Conservation (phyloP, 2,113 vertebrate species). For the Chloebia gouldiae region DNA sequence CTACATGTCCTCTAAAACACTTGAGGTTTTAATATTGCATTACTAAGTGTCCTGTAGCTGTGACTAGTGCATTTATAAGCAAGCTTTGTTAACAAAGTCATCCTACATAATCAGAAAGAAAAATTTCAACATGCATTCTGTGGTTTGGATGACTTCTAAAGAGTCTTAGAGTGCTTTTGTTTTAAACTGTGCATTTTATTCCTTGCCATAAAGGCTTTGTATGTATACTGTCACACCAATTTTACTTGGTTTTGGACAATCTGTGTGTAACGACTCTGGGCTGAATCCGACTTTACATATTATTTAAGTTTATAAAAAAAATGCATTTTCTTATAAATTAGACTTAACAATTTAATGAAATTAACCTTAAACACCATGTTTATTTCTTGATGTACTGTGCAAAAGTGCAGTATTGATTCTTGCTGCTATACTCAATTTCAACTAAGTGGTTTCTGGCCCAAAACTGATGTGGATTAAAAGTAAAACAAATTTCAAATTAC, state of each 20-base stretch:
- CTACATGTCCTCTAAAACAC: constrained; percentile 30
- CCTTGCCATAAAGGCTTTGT: constrained; percentile 20
- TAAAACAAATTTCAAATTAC: not conserved
- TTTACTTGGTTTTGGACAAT: not conserved
- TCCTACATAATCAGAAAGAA: not conserved
- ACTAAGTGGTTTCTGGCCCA: not conserved
- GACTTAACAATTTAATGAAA: not conserved
- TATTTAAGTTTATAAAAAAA: not conserved
- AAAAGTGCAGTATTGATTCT: not conserved
- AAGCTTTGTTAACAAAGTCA: not conserved
- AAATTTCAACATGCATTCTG: not conserved
- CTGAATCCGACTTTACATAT: not conserved
- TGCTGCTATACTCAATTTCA: not conserved
- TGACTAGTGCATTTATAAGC: constrained; percentile 35
- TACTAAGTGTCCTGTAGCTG: constrained; percentile 30
- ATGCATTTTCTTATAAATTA: not conserved
- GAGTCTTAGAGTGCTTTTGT: constrained; percentile 45
- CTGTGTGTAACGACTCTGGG: not conserved
- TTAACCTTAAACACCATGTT: not conserved
- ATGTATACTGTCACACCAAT: constrained; percentile 1
- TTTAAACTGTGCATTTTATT: not conserved
- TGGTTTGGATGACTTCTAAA: constrained; percentile 46
- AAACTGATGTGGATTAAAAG: not conserved
- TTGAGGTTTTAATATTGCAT: constrained; percentile 47
- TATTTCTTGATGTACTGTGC: constrained; percentile 5